These are phyloP conservation scores for Drosophila azteca DNA, from an alignment of 1,140 invertebrate species.

Conservation along the genomic window DNA sequence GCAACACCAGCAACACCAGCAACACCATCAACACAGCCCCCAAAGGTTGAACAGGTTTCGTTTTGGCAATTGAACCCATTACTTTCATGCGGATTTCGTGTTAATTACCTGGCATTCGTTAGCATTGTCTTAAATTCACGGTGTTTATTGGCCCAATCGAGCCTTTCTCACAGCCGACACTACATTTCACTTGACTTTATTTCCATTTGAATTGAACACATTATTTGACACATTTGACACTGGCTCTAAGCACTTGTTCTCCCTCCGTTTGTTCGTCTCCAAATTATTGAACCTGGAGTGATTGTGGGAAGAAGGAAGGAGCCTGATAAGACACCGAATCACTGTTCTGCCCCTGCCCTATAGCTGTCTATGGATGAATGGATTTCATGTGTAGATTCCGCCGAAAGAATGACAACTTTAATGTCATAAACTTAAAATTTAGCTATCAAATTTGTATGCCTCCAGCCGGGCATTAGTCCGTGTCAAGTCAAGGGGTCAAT, in stretches of 20 bases:
- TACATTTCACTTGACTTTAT: no score
- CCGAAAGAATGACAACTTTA: no score
- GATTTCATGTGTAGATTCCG: no score
- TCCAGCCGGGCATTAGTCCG: conserved; percentile 35
- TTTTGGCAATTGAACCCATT: conserved; percentile 72
- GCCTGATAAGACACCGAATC: no score
- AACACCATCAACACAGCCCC: no score
- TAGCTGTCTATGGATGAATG: no score
- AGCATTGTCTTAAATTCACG: conserved; percentile 72
- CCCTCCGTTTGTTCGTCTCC: conserved; percentile 1
- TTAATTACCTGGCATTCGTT: conserved; percentile 75
- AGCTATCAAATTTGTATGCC: no score
- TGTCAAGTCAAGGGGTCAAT: conserved; percentile 60
- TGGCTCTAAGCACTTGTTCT: conserved; percentile 36
- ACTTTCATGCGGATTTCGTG: conserved; percentile 77
- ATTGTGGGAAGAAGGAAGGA: conserved; percentile 2
- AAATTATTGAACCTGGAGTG: conserved; percentile 42
- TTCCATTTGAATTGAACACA: neutral
- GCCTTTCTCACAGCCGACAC: conserved; percentile 61
- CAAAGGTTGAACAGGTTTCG: conserved; percentile 47
- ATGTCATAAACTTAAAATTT: no score
- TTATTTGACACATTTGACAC: conserved; percentile 47
- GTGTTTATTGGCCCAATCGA: conserved; percentile 58
- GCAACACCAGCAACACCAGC: no score
- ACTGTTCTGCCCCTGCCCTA: no score